Conservation (phyloP, 2,888 invertebrate genomes). For the Silvanus unidentatus region DNA sequence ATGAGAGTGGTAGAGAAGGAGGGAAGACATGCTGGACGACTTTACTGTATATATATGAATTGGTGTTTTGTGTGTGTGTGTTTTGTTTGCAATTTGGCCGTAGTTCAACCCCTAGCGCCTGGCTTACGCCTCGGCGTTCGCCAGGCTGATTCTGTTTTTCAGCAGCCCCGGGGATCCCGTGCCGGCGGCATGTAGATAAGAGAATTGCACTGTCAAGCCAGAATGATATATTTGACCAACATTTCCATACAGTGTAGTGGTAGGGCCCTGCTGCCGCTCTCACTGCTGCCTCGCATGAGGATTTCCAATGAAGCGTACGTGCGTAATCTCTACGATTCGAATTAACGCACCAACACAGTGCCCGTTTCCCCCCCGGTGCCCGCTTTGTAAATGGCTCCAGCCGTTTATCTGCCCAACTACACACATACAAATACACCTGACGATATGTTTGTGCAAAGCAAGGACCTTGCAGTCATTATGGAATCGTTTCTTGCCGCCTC, state of each 20-base stretch:
- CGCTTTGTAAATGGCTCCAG: slow-evolving; percentile 11
- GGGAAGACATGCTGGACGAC: too few species aligned
- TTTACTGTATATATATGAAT: too few species aligned
- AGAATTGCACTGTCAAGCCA: slow-evolving; percentile 85
- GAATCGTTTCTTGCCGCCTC: slow-evolving; percentile 25
- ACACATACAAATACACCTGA: slow-evolving; percentile 27
- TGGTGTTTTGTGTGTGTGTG: slow-evolving; percentile 21
- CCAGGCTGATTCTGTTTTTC: slow-evolving; percentile 47
- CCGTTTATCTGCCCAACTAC: slow-evolving; percentile 21
- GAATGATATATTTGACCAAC: slow-evolving; percentile 88
- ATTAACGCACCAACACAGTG: slow-evolving; percentile 49
- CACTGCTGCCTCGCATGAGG: slow-evolving; percentile 40
- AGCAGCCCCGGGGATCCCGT: slow-evolving; percentile 49
- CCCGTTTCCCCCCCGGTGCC: slow-evolving; percentile 20
- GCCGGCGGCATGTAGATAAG: slow-evolving; percentile 66
- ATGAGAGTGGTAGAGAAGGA: too few species aligned
- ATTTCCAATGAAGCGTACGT: slow-evolving; percentile 49
- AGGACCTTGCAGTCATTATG: slow-evolving; percentile 23
- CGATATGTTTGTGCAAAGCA: slow-evolving; percentile 27
- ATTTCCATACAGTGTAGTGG: slow-evolving; percentile 64
- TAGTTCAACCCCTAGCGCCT: slow-evolving; percentile 29
- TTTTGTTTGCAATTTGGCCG: slow-evolving; percentile 46
- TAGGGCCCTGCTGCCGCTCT: too few species aligned
- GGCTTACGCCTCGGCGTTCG: slow-evolving; percentile 37
- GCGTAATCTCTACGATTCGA: slow-evolving; percentile 58